phyloP scores from a whole-genome alignment of 2,888 invertebrate species.

The Amitus sp. region DNA sequence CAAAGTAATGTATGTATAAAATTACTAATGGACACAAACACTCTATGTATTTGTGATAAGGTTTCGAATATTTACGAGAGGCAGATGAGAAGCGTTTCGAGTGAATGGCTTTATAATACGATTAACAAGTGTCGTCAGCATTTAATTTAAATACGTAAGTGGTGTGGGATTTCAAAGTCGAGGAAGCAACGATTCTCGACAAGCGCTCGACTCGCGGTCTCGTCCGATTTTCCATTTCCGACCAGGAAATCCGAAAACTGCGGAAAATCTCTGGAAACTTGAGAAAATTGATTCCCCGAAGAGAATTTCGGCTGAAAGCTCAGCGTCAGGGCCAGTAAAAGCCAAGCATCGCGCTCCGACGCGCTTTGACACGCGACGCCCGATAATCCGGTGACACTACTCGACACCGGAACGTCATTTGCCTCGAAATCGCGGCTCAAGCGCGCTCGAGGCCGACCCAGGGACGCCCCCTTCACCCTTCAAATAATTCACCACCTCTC shows the following conservation, averaged over 20 bases:
- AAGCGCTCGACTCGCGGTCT: neutral
- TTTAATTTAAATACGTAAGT: conserved; percentile 54
- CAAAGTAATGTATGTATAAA: too few species aligned
- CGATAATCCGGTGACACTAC: conserved; percentile 48
- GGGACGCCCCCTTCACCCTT: conserved; percentile 43
- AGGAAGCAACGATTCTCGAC: neutral
- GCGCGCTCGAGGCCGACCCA: conserved; percentile 35
- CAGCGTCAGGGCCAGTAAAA: too few species aligned
- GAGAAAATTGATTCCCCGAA: neutral
- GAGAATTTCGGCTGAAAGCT: neutral
- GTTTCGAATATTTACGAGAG: conserved; percentile 29
- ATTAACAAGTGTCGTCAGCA: conserved; percentile 42
- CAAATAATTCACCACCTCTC: conserved; percentile 24
- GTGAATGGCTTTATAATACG: conserved; percentile 43
- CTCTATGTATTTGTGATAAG: too few species aligned
- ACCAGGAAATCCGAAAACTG: neutral
- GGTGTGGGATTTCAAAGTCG: conserved; percentile 51
- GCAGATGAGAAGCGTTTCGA: conserved; percentile 26
- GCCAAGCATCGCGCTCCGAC: too few species aligned
- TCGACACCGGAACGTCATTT: conserved; percentile 50
- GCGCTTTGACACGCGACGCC: conserved; percentile 56
- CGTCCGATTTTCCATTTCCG: neutral
- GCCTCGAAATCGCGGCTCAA: conserved; percentile 41
- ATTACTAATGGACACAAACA: too few species aligned
- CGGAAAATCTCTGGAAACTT: neutral